Base-by-base conservation (phyloP, 2,888 invertebrate species). In the Tethea ocularis region DNA sequence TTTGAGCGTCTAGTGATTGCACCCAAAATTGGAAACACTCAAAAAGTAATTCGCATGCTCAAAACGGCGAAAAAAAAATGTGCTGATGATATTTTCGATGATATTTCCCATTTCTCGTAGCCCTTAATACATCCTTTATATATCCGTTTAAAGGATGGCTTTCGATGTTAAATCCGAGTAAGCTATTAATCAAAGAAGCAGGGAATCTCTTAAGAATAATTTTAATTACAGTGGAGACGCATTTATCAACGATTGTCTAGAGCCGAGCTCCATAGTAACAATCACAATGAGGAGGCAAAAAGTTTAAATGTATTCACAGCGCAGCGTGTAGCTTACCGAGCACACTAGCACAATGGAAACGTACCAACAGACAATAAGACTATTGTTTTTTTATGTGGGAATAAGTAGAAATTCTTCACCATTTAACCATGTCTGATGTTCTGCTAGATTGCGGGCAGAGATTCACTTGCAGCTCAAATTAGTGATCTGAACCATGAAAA, bases 371-470 rank as follows among this genome's bases (percentile, higher is more conserved):
- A 54, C 54, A 54, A 54, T 54, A 36, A 54, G 33, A 6, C 54
- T 33, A 54, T 33, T 54, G 54, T 54, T 33, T 54, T 54, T 54
- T 33, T 54, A 22, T 54, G 54, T 54, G 54, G 54, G 54, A 54
- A 54, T 33, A 17, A 24, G 33, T 33, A 54, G 33, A 33, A 54
- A 36, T 54, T 54, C 36, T 46, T 46, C 46, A 20, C 46, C 46
- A 46, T 46, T 46, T 46, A 46, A 46, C 46, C 46, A 20, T 20
- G 46, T 46, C 46, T 46, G 46, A 46, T 46, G 46, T 46, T 41
- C 41, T 17, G 41, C 4, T 41, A 46, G 46, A 46, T 46, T 46
- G 46, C 46, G 46, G 17, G 10, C 10, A 10, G 46, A 46, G 46
- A 46, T 20, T 46, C 46, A 46, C 46, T 46, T 46, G 20, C 46